Percentiles rank a stretch among this genome's conserved stretches.
phyloP scores from a whole-genome alignment of 2,113 vertebrate genomes.

The Hippolais icterina region DNA sequence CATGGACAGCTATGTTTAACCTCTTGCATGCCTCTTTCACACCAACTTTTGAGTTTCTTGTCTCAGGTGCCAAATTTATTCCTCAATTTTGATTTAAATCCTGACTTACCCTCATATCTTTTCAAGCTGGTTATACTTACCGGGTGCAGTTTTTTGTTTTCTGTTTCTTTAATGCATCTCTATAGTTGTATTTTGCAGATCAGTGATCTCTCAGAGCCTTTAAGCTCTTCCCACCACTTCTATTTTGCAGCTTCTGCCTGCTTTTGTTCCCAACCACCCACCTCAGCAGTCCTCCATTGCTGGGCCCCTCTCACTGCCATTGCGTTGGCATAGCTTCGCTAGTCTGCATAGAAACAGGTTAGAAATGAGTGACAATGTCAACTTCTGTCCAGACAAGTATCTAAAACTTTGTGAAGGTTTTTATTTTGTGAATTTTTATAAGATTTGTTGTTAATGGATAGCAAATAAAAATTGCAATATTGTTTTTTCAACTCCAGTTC shows the following conservation, averaged over 20 bases:
- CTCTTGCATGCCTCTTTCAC: not conserved
- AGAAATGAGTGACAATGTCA: not conserved
- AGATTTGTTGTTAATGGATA: not conserved
- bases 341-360: rapidly evolving
- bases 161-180: not conserved
- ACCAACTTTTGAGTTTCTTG: not conserved
- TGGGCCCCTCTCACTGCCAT: not conserved
- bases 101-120: not conserved
- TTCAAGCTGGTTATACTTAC: not conserved
- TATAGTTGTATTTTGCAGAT: not conserved
- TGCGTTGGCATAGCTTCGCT: not conserved
- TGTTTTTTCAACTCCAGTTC: not conserved
- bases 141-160: not conserved
- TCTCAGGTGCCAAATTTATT: not conserved
- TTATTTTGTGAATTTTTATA: not conserved
- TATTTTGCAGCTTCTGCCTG: not conserved
- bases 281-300: not conserved
- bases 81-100: not conserved
- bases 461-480: not conserved
- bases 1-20: not conserved
- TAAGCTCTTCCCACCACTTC: not conserved
- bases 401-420: not conserved
- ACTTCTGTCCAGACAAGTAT: not conserved
- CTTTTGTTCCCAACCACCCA: not conserved
- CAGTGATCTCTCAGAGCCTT: not conserved